These are phyloP conservation scores for Isurus oxyrinchus DNA, from an alignment of 2,113 vertebrate genomes.

Conservation along the genomic window DNA sequence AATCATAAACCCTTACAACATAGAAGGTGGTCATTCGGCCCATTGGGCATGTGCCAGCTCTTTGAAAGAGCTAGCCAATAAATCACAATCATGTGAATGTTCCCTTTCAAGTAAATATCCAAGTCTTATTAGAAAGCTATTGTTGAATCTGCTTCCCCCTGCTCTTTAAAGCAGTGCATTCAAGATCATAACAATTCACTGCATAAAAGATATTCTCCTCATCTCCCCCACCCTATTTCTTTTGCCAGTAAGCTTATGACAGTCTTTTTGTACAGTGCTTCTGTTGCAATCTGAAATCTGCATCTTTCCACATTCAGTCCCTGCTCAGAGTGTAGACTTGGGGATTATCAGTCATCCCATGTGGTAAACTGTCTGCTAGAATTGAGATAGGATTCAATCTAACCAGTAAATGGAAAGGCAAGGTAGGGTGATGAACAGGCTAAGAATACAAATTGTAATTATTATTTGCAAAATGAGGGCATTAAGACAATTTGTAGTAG, in stretches of 20 bases:
- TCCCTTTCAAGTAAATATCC: not conserved
- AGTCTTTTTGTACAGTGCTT: not conserved
- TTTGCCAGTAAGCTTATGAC: not conserved
- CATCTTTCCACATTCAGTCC: not conserved
- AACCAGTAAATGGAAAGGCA: not conserved
- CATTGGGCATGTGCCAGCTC: not conserved
- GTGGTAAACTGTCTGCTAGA: not conserved
- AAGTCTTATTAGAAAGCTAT: too few species aligned
- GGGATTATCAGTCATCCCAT: not conserved
- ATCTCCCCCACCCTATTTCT: not conserved
- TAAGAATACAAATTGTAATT: not conserved
- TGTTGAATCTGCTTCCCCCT: not conserved
- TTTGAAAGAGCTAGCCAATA: not conserved
- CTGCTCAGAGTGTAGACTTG: not conserved
- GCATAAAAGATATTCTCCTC: not conserved
- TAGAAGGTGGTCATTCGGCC: not conserved
- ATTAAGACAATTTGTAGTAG: not conserved
- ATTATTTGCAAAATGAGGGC: not conserved
- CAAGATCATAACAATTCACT: not conserved
- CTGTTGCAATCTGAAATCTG: not conserved
- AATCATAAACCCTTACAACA: not conserved
- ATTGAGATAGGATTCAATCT: not conserved
- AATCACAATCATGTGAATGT: not conserved
- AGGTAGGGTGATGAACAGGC: not conserved
- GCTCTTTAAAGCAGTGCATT: not conserved